Conservation (phyloP, 2,797 vertebrate species). For the Anabacerthia variegaticeps region DNA sequence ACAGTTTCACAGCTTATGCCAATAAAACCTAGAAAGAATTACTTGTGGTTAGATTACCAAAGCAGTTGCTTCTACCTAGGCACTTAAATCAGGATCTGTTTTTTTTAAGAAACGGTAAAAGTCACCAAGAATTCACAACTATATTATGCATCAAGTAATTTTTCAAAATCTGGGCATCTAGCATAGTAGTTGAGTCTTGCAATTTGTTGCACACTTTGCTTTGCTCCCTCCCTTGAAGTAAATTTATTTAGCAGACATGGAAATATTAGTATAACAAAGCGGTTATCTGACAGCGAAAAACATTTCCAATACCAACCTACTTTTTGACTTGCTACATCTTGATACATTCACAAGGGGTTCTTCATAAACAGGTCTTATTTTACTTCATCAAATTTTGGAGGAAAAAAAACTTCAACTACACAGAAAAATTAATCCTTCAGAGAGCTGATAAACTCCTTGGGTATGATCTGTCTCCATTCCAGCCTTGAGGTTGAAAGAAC, state of each 20-base stretch:
- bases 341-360: neutral
- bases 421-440: neutral
- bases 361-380: neutral
- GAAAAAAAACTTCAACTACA: neutral
- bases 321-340: neutral
- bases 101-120: neutral
- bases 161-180: neutral
- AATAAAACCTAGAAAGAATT: neutral
- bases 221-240: neutral
- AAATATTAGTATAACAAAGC: neutral
- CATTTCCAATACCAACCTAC: neutral
- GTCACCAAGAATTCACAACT: neutral
- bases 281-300: neutral
- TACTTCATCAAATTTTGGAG: neutral
- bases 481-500: neutral
- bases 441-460: neutral
- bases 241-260: neutral
- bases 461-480: neutral
- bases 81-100: neutral
- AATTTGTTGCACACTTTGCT: neutral
- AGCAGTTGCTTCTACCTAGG: neutral
- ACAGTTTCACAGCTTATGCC: neutral
- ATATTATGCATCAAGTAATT: neutral
- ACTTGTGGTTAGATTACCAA: neutral
- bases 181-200: neutral